Percentiles rank a stretch among this genome's conserved stretches.
Evolutionary conservation across 1,140 invertebrate genomes (phyloP).

Genomic region (Platyura marginata): DNA sequence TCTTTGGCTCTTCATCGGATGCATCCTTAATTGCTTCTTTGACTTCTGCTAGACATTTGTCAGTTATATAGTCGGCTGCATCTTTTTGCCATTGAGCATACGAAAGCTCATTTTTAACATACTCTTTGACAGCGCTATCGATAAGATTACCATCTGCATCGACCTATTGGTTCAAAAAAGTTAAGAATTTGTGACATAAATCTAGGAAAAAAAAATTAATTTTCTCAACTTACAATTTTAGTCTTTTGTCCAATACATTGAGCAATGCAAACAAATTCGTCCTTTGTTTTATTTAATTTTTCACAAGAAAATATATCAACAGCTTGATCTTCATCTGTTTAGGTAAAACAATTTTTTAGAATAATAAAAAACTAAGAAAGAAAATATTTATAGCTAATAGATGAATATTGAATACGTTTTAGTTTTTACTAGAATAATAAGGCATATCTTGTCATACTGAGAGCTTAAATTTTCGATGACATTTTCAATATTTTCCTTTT

Average conservation of each 20-base stretch:
- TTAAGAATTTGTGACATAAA: neutral
- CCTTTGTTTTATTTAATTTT: neutral
- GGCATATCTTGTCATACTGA: too few species aligned
- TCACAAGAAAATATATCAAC: neutral
- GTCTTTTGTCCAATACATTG: neutral
- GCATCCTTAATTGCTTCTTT: neutral
- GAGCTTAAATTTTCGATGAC: too few species aligned
- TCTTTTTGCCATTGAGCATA: neutral
- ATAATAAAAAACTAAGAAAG: too few species aligned
- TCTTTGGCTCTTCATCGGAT: neutral
- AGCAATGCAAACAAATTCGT: neutral
- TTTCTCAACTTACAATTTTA: neutral
- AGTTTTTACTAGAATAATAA: too few species aligned
- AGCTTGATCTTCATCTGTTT: neutral
- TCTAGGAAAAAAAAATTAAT: neutral
- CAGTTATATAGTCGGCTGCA: neutral
- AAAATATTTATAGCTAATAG: too few species aligned
- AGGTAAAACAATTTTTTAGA: too few species aligned
- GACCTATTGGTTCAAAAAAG: neutral
- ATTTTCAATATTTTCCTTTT: too few species aligned
- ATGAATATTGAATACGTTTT: too few species aligned
- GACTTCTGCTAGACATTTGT: neutral
- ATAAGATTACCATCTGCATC: neutral
- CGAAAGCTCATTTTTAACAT: neutral
- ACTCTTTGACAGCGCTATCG: neutral